A percentile compares a stretch with the other conserved stretches of the same genome.
phyloP scores from a whole-genome alignment of 2,113 vertebrate genomes.

The Crotalus helleri region DNA sequence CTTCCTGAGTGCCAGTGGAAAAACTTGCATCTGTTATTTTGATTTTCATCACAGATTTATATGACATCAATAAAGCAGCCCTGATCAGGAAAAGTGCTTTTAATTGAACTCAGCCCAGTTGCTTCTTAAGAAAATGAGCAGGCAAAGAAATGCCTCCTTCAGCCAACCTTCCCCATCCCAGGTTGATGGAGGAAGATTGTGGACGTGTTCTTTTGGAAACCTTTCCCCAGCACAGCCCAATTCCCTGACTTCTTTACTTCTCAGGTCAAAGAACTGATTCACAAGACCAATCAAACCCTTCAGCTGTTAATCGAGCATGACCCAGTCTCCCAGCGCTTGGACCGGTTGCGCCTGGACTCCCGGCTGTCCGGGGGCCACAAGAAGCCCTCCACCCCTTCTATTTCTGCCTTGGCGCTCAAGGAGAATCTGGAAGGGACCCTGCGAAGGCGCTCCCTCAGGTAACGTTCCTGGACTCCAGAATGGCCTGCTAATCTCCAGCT shows the following conservation, averaged over 20 bases:
- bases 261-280: conserved; percentile 88
- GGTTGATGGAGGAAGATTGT: not conserved
- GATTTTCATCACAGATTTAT: not conserved
- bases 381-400: conserved; percentile 69
- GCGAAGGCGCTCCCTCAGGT: conserved; percentile 88
- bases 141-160: not conserved
- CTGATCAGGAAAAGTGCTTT: not conserved
- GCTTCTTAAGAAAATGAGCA: not conserved
- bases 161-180: not conserved
- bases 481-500: not conserved
- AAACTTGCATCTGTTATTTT: not conserved
- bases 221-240: not conserved
- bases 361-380: conserved; percentile 77
- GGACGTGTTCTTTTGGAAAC: not conserved
- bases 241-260: conserved; percentile 26
- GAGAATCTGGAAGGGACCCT: conserved; percentile 79
- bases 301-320: conserved; percentile 94
- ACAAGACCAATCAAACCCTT: conserved; percentile 86
- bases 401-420: conserved; percentile 77
- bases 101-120: conserved; percentile 3
- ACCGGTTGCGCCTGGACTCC: conserved; percentile 79
- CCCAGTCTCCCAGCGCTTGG: conserved; percentile 84
- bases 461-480: not conserved
- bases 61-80: not conserved
- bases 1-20: not conserved